phyloP scores from a whole-genome alignment of 2,113 vertebrate genomes.

The human region DNA sequence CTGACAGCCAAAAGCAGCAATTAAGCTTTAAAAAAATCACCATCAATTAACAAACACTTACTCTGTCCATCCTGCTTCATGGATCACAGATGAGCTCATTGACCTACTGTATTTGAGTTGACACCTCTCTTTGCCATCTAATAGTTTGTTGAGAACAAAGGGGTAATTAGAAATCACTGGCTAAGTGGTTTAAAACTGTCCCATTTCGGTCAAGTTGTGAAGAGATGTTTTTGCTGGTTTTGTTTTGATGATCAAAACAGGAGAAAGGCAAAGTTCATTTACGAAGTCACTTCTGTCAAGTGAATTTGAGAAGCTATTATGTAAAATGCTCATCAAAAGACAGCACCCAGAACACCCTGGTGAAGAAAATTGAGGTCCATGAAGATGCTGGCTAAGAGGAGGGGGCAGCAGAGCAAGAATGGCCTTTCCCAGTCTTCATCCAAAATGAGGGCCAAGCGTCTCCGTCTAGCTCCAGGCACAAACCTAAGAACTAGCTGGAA shows the following conservation, averaged over 20 bases:
- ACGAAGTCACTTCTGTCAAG: neutral
- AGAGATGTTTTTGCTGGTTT: neutral
- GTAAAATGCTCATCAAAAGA: neutral
- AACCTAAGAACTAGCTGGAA: conserved; percentile 51
- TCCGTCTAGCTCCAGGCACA: conserved; percentile 32
- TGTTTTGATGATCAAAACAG: neutral
- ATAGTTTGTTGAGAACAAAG: neutral
- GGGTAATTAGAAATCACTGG: neutral
- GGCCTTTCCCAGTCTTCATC: neutral
- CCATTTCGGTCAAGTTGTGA: neutral
- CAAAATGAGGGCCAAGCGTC: conserved; percentile 25
- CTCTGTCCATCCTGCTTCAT: neutral
- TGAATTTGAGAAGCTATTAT: neutral
- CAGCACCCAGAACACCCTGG: neutral
- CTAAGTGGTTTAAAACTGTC: neutral
- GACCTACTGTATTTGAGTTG: neutral
- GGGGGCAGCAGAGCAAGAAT: neutral
- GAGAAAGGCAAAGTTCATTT: neutral
- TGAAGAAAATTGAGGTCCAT: neutral
- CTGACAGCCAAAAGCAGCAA: conserved; percentile 30
- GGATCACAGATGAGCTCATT: neutral
- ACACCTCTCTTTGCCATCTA: neutral
- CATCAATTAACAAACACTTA: neutral
- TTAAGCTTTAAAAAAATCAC: conserved; percentile 25
- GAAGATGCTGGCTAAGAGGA: neutral